Percentiles rank a stretch among this genome's conserved stretches.
These are phyloP conservation scores for Carassius gibelio DNA, from an alignment of 2,113 vertebrate genomes.

Conservation along the genomic window DNA sequence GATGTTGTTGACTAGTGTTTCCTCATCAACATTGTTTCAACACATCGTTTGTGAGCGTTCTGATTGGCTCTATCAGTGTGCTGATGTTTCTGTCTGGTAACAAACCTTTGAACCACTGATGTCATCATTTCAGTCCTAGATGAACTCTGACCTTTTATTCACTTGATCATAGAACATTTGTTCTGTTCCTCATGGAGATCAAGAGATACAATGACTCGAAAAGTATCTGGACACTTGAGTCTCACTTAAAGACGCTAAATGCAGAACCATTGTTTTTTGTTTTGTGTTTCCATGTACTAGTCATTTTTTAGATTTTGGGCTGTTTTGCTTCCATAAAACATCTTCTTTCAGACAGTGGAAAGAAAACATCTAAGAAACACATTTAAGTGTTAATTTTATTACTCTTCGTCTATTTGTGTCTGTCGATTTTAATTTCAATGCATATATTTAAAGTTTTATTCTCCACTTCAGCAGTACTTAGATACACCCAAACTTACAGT, in stretches of 20 bases:
- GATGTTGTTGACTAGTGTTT: slow-evolving; percentile 61
- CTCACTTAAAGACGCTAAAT: no score
- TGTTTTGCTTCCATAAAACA: background rate
- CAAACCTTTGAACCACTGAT: slow-evolving; percentile 62
- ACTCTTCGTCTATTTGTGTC: no score
- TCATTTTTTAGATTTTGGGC: background rate
- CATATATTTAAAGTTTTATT: no score
- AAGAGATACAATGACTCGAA: slow-evolving; percentile 22
- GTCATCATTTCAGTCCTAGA: slow-evolving; percentile 51
- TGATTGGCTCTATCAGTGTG: slow-evolving; percentile 64
- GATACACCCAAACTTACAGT: no score
- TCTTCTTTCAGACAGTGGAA: background rate
- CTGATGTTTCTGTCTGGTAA: slow-evolving; percentile 67
- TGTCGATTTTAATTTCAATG: no score
- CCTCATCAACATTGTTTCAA: slow-evolving; percentile 72
- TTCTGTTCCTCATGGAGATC: slow-evolving; percentile 39
- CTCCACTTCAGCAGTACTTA: no score
- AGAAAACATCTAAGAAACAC: background rate
- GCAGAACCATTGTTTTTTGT: no score
- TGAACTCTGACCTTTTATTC: slow-evolving; percentile 25
- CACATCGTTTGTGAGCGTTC: slow-evolving; percentile 59
- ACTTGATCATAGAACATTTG: slow-evolving; percentile 7
- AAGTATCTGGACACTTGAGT: background rate
- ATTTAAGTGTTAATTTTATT: background rate
- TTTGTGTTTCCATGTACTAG: background rate